Evolutionary conservation across 2,797 vertebrate genomes (phyloP).

Genomic region (Galaxias olidus): DNA sequence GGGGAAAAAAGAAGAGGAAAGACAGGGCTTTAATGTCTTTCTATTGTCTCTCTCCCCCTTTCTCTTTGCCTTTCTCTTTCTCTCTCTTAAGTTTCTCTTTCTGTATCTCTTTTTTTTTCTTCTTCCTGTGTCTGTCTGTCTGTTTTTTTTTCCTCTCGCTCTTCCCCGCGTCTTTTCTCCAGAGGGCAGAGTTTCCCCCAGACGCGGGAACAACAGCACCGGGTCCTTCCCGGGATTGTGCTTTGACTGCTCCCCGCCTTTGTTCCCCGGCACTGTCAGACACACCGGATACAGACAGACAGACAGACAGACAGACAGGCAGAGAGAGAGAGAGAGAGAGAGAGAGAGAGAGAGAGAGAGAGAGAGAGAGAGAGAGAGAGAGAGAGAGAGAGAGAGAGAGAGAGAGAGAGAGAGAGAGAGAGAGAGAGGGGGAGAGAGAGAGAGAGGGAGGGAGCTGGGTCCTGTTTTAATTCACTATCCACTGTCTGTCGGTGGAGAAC

Average conservation of each 20-base stretch:
- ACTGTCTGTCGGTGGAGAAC: constrained; percentile 64
- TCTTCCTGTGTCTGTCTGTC: constrained; percentile 21
- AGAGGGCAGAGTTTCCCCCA: constrained; percentile 63
- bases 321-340: too few species aligned
- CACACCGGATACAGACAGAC: not conserved
- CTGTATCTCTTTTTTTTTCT: constrained; percentile 12
- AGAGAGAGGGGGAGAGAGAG: constrained; percentile 14
- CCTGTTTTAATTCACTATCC: constrained; percentile 72
- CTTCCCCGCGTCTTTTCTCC: constrained; percentile 46
- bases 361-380: too few species aligned
- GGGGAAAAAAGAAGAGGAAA: constrained; percentile 17
- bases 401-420: too few species aligned
- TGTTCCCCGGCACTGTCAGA: not conserved
- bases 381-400: too few species aligned
- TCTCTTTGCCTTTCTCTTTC: constrained; percentile 48
- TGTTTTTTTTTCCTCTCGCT: constrained; percentile 8
- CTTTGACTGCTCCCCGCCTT: constrained; percentile 27
- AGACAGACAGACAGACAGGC: too few species aligned
- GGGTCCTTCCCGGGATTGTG: constrained; percentile 67
- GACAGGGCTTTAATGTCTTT: constrained; percentile 52
- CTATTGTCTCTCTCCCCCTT: constrained; percentile 37
- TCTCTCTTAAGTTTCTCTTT: constrained; percentile 15
- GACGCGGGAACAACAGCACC: constrained; percentile 67
- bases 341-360: too few species aligned
- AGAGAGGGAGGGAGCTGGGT: constrained; percentile 68